These are phyloP conservation scores for Drosophila imparisetae DNA, from an alignment of 2,888 invertebrate genomes.

Conservation along the genomic window DNA sequence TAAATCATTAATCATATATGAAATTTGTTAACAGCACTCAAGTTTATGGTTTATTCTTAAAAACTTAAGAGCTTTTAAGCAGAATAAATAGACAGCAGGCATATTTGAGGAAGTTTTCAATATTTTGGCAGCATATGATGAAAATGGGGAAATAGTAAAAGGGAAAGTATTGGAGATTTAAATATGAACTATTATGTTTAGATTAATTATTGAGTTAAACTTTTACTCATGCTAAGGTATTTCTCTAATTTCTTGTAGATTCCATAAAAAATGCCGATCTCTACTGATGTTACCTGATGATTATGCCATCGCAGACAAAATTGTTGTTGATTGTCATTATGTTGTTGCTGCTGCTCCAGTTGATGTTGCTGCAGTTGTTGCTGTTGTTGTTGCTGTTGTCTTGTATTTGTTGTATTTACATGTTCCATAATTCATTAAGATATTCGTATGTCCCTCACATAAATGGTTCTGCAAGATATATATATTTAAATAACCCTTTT, in stretches of 20 bases:
- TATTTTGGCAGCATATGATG: background rate
- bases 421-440: conserved; percentile 82
- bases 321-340: conserved; percentile 87
- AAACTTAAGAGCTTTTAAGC: background rate
- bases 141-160: background rate
- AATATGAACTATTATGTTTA: background rate
- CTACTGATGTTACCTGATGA: conserved; percentile 87
- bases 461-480: conserved; percentile 49
- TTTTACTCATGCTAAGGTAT: background rate
- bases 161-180: background rate
- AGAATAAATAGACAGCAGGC: background rate
- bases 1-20: background rate
- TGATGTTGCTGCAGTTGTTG: conserved; percentile 67
- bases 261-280: background rate
- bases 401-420: conserved; percentile 78
- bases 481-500: conserved; percentile 22
- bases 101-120: background rate
- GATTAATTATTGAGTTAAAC: background rate
- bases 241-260: background rate
- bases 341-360: conserved; percentile 68
- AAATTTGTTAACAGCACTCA: background rate
- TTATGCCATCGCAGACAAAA: conserved; percentile 95
- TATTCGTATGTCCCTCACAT: conserved; percentile 46
- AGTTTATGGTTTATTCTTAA: background rate
- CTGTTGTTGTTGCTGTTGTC: conserved; percentile 67